Evolutionary conservation across 2,113 vertebrate genomes (phyloP).

Genomic region (Catagonus wagneri): DNA sequence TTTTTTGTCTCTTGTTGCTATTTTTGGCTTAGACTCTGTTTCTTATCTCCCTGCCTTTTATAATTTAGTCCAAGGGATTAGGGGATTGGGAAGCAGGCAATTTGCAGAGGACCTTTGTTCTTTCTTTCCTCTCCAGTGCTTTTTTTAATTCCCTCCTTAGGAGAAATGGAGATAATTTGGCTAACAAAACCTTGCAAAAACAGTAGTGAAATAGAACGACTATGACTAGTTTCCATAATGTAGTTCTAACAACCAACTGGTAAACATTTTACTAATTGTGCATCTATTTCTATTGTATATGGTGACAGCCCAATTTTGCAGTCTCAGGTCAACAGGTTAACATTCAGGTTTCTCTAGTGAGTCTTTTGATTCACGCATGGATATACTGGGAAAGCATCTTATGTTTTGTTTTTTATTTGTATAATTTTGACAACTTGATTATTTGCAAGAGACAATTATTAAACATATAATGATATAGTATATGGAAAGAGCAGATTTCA

Average conservation of each 20-base stretch:
- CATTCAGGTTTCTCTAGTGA: background rate
- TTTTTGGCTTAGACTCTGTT: background rate
- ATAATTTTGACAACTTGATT: background rate
- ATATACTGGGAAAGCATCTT: background rate
- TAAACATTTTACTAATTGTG: background rate
- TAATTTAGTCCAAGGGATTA: background rate
- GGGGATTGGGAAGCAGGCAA: fast-evolving
- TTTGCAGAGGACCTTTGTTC: background rate
- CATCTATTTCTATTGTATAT: background rate
- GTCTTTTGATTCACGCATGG: background rate
- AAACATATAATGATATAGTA: background rate
- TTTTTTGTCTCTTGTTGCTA: background rate
- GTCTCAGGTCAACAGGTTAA: background rate
- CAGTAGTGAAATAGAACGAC: background rate
- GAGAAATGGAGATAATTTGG: background rate
- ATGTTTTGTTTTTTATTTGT: background rate
- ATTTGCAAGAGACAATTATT: background rate
- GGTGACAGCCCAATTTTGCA: background rate
- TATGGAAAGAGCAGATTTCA: background rate
- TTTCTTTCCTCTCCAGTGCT: background rate
- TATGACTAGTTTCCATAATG: background rate
- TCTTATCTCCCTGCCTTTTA: background rate
- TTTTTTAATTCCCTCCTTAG: no score
- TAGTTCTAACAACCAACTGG: background rate
- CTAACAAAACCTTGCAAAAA: background rate